phyloP scores from a whole-genome alignment of 2,113 vertebrate species.

The Lontra canadensis region DNA sequence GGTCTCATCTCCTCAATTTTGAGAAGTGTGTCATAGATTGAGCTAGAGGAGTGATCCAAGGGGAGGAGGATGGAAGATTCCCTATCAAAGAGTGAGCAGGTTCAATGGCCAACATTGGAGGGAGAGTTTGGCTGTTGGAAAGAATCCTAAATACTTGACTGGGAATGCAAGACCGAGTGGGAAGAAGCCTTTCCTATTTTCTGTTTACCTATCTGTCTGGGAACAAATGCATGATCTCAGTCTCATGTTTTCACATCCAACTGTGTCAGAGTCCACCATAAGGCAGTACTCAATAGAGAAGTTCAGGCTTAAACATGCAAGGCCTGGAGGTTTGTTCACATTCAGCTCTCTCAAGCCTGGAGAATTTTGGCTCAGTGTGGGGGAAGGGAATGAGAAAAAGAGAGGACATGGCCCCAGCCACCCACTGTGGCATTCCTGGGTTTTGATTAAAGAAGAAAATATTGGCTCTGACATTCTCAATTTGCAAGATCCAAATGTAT shows the following conservation, averaged over 20 bases:
- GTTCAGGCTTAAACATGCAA: background rate
- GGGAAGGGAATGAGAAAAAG: background rate
- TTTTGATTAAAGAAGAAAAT: conserved; percentile 74
- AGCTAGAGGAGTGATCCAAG: background rate
- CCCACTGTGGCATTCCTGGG: conserved; percentile 52
- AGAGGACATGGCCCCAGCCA: conserved; percentile 34
- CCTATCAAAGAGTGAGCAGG: background rate
- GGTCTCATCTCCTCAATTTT: conserved; percentile 1
- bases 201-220: conserved; percentile 20
- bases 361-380: conserved; percentile 18
- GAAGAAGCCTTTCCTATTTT: background rate
- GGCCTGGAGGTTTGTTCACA: background rate
- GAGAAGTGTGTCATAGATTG: background rate
- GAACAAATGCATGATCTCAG: background rate
- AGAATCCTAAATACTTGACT: background rate
- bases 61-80: conserved; percentile 11
- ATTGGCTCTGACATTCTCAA: conserved; percentile 62
- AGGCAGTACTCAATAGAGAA: background rate
- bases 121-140: background rate
- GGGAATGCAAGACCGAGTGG: background rate
- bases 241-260: background rate
- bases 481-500: conserved; percentile 71
- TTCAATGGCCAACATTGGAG: background rate
- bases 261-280: background rate
- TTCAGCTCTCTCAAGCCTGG: background rate